These are phyloP conservation scores for Lagenorhynchus albirostris DNA, from an alignment of 2,113 vertebrate genomes.

Conservation along the genomic window DNA sequence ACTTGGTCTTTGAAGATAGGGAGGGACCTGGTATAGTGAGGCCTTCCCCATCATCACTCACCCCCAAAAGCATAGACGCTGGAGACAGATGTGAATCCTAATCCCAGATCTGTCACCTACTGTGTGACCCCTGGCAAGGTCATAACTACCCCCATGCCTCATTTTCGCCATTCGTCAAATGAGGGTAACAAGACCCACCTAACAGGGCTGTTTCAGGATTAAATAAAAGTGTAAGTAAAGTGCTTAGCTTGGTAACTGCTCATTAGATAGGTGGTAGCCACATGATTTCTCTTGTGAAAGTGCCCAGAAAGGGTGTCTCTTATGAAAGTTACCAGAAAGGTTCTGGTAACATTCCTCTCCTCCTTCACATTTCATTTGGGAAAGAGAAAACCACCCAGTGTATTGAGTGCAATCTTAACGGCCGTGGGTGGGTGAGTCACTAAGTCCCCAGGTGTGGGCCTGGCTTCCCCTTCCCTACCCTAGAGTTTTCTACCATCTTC, in stretches of 20 bases:
- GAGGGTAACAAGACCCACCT: not conserved
- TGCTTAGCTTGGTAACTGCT: not conserved
- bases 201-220: not conserved
- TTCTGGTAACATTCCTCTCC: constrained; percentile 6
- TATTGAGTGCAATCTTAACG: constrained; percentile 35
- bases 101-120: not conserved
- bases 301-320: not conserved
- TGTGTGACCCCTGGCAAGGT: not conserved
- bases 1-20: not conserved
- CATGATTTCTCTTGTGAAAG: not conserved
- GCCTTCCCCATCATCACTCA: not conserved
- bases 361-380: constrained; percentile 25
- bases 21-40: not conserved
- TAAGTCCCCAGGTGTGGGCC: not conserved
- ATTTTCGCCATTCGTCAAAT: constrained; percentile 8
- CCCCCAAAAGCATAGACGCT: not conserved
- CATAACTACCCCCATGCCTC: not conserved
- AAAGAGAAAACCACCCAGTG: constrained; percentile 34
- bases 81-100: not conserved
- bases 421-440: constrained; percentile 30
- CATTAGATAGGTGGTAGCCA: not conserved
- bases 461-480: not conserved
- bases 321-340: not conserved
- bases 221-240: not conserved
- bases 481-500: not conserved